Base-by-base conservation (phyloP, 35 echinoderm and acorn worm genomes). In the Holothuria glaberrima region DNA sequence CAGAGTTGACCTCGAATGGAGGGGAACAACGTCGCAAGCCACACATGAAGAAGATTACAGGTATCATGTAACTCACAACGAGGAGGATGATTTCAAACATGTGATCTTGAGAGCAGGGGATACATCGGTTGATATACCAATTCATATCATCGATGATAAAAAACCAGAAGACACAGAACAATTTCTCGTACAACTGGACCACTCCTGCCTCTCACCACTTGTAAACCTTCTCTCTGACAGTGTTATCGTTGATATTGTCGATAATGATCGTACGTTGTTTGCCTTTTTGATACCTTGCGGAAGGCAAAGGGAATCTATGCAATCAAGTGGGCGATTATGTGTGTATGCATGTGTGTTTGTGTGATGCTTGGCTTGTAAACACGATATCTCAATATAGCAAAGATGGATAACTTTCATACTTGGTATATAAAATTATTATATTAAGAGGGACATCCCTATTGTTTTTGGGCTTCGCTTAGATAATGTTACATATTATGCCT, bases 1-100 rank as follows among this genome's bases (percentile, higher is more conserved):
- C 26, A 48, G 80, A 57, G 80, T 84, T n/a, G 36, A 84, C 57
- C 35, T 84, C 6, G 80, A 84, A 62, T 84, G 80, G 80, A 84
- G 56, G n/a, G 80, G 80, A 31, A 84, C 80, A 5, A 84, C 12
- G 19, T 84, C 80, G 33, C 80, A 84, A 9, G 80, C 80, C 27
- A 59, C 3, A 38, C 56, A 84, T 33, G 80, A 62, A 33, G 4
- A 31, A 32, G 80, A 84, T 63, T 84, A 84, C 22, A 41, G 19
- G 12, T 84, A 84, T n/a, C 52, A n/a, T 26, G 80, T 84, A 31
- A n/a, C 26, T 1, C 80, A 84, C 57, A 56, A 32, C 27, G 19
- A 32, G 19, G 54, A 60, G 46, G 31, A n/a, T 18, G 80, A 32
- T 6, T 84, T 58, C 80, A 60, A 84, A 63, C 52, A 62, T 19